Conservation (phyloP, 1,140 invertebrate genomes). For the Diorhabda elongata region DNA sequence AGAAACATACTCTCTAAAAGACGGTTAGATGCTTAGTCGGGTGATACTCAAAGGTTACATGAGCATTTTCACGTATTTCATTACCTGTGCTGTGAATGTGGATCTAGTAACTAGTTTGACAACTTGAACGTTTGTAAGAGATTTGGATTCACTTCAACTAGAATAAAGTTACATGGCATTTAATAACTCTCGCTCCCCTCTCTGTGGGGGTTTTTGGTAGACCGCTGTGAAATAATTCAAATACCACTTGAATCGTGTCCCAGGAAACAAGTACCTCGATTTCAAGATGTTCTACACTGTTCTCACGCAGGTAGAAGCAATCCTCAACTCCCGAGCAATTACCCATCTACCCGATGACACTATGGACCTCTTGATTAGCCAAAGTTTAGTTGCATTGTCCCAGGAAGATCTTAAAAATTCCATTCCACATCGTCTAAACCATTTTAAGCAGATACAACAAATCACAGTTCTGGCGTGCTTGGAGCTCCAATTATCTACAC, state of each 20-base stretch:
- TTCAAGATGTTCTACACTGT: conserved; percentile 38
- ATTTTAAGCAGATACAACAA: conserved; percentile 18
- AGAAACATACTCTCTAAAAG: conserved; percentile 38
- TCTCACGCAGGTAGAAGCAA: conserved; percentile 28
- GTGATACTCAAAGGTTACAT: too few species aligned
- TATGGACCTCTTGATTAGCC: conserved; percentile 31
- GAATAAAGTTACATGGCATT: conserved; percentile 38
- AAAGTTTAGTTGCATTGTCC: conserved; percentile 16
- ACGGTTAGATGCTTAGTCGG: too few species aligned
- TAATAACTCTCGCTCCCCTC: conserved; percentile 40
- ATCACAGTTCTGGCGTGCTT: conserved; percentile 33
- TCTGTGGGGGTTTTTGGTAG: conserved; percentile 46
- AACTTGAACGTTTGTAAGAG: conserved; percentile 28
- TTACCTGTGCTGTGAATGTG: conserved; percentile 42
- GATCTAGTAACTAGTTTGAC: conserved; percentile 41
- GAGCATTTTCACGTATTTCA: conserved; percentile 15
- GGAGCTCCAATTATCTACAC: conserved; percentile 32
- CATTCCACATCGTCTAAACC: conserved; percentile 11
- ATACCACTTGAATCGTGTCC: conserved; percentile 27
- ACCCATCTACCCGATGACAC: conserved; percentile 24
- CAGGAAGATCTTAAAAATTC: conserved; percentile 17
- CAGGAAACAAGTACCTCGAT: conserved; percentile 30
- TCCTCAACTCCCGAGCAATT: conserved; percentile 30
- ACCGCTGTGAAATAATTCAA: conserved; percentile 24
- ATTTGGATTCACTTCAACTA: conserved; percentile 27